Conservation (phyloP, 2,888 invertebrate genomes). For the Tigriopus californicus region DNA sequence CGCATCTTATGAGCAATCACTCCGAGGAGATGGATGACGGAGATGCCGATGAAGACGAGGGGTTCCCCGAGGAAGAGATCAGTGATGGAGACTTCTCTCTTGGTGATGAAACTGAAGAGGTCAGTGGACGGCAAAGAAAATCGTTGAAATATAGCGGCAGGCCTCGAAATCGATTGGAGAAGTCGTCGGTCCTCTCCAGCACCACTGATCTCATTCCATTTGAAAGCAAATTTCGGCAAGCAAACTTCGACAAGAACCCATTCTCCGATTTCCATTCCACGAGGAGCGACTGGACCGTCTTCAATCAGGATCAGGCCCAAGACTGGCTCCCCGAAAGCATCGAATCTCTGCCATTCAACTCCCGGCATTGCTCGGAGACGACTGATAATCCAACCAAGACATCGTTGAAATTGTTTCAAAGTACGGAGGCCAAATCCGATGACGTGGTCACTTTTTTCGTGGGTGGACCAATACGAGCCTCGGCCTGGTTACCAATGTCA, state of each 20-base stretch:
- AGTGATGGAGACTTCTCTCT: neutral
- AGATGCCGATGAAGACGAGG: slow-evolving; percentile 2
- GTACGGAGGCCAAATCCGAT: neutral
- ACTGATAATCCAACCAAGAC: neutral
- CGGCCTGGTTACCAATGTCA: slow-evolving; percentile 1
- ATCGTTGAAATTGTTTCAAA: neutral
- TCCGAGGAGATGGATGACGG: no score
- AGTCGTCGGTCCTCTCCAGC: no score
- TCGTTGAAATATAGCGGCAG: neutral
- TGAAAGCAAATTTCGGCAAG: no score
- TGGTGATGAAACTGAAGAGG: neutral
- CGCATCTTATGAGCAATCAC: neutral
- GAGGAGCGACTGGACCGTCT: neutral
- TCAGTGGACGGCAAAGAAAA: neutral
- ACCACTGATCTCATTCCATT: no score
- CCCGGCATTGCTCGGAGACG: neutral
- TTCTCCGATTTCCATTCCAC: neutral
- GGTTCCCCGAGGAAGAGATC: neutral
- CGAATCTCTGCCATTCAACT: neutral
- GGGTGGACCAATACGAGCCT: slow-evolving; percentile 8
- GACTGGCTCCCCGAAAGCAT: neutral
- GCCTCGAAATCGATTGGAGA: neutral
- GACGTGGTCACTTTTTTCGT: neutral
- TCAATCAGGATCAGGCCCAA: neutral
- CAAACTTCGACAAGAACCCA: neutral